Base-by-base conservation (phyloP, 2,797 vertebrate species). In the Notamacropus eugenii region DNA sequence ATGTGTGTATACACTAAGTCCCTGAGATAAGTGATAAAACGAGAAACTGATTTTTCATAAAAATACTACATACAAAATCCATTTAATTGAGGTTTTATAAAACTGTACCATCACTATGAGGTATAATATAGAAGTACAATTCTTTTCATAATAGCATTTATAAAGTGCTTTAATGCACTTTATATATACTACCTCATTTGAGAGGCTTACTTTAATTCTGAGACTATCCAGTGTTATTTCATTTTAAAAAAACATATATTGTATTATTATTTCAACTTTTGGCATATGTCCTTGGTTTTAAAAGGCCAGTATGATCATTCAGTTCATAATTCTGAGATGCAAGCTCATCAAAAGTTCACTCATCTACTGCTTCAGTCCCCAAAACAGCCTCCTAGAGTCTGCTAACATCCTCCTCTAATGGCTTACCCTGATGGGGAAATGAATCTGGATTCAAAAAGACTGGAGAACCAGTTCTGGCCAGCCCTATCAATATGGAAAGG, bases 31-130 rank as follows among this genome's bases (percentile, higher is more conserved):
- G 12, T 92, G 54, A 62, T 2, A 40, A 6, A 27, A 54, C 46
- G 3, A 59, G 59, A 29, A 67, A 27, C 4, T 93, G 90, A 95
- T 34, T 95, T 95, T 29, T 93, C 56, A 90, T 34, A 55, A 93
- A 93, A 91, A 93, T 10, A 91, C 57, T 31, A 90, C 11, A 58
- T 55, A 91, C 19, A 22, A 19, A 82, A 82, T 82, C 67, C 28
- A 82, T 46, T 82, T 82, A 67, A 67, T 5, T n/a, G 59, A n/a
- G n/a, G 2, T 82, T 46, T 46, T 22, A 46, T 46, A 82, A 40
- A 46, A 82, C 67, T 46, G 5, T 82, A 22, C n/a, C 19, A 82
- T 40, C 67, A 82, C n/a, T 40, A 16, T 46, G n/a, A 40, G n/a
- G 67, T 46, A 1, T 82, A 46, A 10, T 67, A 8, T n/a, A n/a